Base-by-base conservation (phyloP, 1,140 invertebrate genomes). In the Drosophila micromelanica region DNA sequence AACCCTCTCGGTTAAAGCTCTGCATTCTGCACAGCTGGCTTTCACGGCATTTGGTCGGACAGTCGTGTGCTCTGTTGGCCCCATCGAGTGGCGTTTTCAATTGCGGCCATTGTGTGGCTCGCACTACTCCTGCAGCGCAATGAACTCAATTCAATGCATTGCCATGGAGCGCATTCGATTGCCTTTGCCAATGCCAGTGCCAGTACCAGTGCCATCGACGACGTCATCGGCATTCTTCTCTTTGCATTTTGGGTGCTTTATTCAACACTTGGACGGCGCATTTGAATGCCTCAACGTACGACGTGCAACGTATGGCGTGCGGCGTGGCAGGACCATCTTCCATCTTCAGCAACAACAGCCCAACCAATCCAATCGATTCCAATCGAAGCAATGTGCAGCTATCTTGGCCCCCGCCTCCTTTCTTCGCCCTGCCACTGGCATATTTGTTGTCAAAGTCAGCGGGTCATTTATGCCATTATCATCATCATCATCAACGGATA, bases 191-290 rank as follows among this genome's bases (percentile, higher is more conserved):
- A 11, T 23, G 65, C 55, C 52, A 77, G 59, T 74, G 78, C 62
- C 78, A 77, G 59, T 74, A 78, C 62, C 78, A 69, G 54, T 40
- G 64, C 43, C 68, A 55, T 17, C 23, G 57, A 61, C 32, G 56
- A 61, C 49, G 56, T 67, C 62, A 78, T 74, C 79, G 57, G 52
- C 71, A 82, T 76, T 82, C 76, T 60, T 75, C 48, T 49, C 48
- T 48, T 72, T 71, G 61, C 71, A 82, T 84, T 84, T 75, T 81
- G 73, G 57, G 78, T 80, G 78, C 73, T 84, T 78, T 75, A 82
- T 78, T 82, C 75, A 81, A 77, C 60, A 82, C 64, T 82, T 49
- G 79, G 64, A 67, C 57, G 60, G 61, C 55, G 52, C 77, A 80
- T 78, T 76, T 76, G 77, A 80, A 61, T 76, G 73, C 59, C 54